Evolutionary conservation across 1,140 invertebrate genomes (phyloP).

Genomic region (Sarcophaga peregrina): DNA sequence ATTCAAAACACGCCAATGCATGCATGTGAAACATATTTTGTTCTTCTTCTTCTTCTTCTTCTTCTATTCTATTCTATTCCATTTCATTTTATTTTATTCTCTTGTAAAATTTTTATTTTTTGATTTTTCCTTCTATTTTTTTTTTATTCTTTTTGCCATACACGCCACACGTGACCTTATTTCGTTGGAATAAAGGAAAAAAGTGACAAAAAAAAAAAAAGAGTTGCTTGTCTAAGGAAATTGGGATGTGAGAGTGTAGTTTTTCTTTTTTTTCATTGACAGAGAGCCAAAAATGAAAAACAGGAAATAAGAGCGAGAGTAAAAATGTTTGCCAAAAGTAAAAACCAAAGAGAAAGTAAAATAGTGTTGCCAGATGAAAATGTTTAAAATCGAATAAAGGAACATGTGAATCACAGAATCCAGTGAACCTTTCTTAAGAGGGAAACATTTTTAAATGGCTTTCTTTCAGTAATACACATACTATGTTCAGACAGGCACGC

Average conservation of each 20-base stretch:
- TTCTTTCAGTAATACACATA: no score
- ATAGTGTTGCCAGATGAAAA: no score
- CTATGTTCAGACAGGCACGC: no score
- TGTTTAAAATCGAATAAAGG: no score
- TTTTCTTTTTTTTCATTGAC: neutral
- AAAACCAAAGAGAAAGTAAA: no score
- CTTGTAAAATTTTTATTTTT: no score
- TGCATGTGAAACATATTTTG: slow-evolving; percentile 28
- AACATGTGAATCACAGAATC: no score
- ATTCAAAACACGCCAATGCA: slow-evolving; percentile 45
- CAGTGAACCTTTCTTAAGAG: no score
- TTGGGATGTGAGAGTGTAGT: slow-evolving; percentile 17
- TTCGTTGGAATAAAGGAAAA: slow-evolving; percentile 37
- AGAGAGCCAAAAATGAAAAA: slow-evolving; percentile 19
- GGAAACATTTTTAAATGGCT: no score
- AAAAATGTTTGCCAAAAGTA: no score
- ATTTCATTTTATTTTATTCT: no score
- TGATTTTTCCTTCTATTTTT: neutral
- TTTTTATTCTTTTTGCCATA: slow-evolving; percentile 14
- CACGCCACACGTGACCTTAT: slow-evolving; percentile 45
- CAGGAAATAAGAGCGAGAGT: neutral
- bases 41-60: slow-evolving; percentile 32
- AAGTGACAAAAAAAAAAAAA: slow-evolving; percentile 26
- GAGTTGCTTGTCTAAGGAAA: neutral
- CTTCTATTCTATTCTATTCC: neutral